Conservation (phyloP, 2,888 invertebrate species). For the Meloe dianella region DNA sequence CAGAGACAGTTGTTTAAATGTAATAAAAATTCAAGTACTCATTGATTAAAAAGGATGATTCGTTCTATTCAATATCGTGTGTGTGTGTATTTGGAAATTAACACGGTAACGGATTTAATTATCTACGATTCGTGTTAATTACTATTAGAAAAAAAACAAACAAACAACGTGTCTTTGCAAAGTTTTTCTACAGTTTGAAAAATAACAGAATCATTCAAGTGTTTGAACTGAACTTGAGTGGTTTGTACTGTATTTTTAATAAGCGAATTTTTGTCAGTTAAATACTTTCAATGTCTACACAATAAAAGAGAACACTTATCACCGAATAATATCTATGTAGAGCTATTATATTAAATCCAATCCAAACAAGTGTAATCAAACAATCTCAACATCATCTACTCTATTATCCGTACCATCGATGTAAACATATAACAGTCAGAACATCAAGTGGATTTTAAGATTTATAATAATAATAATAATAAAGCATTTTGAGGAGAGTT, state of each 20-base stretch:
- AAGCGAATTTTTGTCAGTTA: not conserved
- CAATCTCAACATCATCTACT: conserved; percentile 24
- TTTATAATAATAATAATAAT: conserved; percentile 6
- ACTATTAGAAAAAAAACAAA: not conserved
- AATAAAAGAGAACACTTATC: not conserved
- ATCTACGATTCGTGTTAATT: not conserved
- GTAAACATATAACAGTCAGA: conserved; percentile 14
- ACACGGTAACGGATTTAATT: not conserved
- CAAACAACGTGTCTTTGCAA: no score
- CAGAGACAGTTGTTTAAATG: not conserved
- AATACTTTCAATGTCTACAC: not conserved
- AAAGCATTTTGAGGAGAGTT: not conserved
- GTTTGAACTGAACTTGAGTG: not conserved
- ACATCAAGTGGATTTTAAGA: conserved; percentile 32
- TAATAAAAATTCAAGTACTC: no score
- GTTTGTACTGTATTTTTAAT: no score
- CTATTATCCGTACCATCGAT: not conserved
- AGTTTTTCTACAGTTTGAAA: no score
- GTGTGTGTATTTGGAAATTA: not conserved
- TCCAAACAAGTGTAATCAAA: conserved; percentile 25
- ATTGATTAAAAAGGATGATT: not conserved
- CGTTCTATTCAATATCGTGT: not conserved
- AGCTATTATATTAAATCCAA: conserved; percentile 15
- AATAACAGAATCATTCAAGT: no score
- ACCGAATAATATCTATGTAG: not conserved